phyloP scores from a whole-genome alignment of 2,888 invertebrate genomes.

The Argyra leucocephala region DNA sequence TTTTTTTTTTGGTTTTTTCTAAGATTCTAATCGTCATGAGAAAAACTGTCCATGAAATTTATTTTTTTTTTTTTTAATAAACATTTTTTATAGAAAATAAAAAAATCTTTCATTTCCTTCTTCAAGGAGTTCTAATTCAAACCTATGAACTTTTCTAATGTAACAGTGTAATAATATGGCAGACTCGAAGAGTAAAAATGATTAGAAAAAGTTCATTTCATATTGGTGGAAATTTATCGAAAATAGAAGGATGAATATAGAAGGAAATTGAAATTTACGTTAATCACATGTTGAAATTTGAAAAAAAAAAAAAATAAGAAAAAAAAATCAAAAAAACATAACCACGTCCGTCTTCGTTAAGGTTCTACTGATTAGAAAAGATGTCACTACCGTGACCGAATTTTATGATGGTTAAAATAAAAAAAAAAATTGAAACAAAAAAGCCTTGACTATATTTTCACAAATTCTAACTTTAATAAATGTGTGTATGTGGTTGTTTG shows the following conservation, averaged over 20 bases:
- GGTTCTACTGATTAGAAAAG: neutral
- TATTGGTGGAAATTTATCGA: no score
- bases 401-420: neutral
- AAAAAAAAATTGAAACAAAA: neutral
- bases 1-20: no score
- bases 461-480: no score
- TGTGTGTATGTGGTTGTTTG: no score
- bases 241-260: neutral
- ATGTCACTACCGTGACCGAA: conserved; percentile 3
- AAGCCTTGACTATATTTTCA: no score
- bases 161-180: no score
- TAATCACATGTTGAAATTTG: neutral
- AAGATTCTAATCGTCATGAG: conserved; percentile 6
- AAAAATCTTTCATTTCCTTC: no score
- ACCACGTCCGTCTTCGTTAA: neutral
- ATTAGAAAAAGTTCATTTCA: neutral
- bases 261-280: neutral
- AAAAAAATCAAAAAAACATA: neutral
- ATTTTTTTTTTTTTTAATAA: neutral
- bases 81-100: neutral
- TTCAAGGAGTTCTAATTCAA: no score
- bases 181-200: neutral
- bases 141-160: no score
- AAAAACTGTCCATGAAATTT: neutral
- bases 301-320: neutral